Base-by-base conservation (phyloP, 2,797 vertebrate genomes). In the Monodelphis domestica region DNA sequence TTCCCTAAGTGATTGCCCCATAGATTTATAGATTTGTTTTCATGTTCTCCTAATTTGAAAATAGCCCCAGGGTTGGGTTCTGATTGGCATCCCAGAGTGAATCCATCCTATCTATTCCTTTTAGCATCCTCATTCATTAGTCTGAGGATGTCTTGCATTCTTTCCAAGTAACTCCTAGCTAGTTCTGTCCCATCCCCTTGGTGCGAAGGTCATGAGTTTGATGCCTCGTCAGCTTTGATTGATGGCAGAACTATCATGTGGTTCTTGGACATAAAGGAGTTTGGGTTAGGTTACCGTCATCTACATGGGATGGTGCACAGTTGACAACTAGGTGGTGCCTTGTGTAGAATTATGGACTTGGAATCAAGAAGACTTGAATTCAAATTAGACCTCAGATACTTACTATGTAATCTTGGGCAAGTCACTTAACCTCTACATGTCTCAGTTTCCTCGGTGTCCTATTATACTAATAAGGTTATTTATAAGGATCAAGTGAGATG, bases 11-110 rank as follows among this genome's bases (percentile, higher is more conserved):
- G 26, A 28, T 88, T 93, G 63, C 90, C 92, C 93, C 54, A 38
- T n/a, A 53, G 6, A 89, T 95, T 54, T 26, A 15, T 55, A 88
- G 95, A 54, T 38, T 54, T 70, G 53, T 88, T 50, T 95, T 54
- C 57, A 84, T 94, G 21, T 92, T 93, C 90, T 91, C 0, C 59
- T 95, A 54, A 87, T 96, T 92, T 95, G 92, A 93, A 94, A 92
- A 54, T 90, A 91, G 90, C 50, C 59, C 33, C 15, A 51, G 91
- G 90, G 88, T 14, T 87, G 51, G 26, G 91, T 93, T 92, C 88
- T 89, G 89, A 78, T 63, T 78, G 38, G 63, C 63, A 78, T 78
- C 63, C 17, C 63, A 45, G 45, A 78, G 17, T 78, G n/a, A 78
- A 78, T 78, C n/a, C 21, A 24, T 9, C 17, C 17, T 45, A 45